A percentile compares a stretch with the other conserved stretches of the same genome.
These are phyloP conservation scores for Cyanoderma ruficeps DNA, from an alignment of 2,113 vertebrate genomes.

Conservation along the genomic window DNA sequence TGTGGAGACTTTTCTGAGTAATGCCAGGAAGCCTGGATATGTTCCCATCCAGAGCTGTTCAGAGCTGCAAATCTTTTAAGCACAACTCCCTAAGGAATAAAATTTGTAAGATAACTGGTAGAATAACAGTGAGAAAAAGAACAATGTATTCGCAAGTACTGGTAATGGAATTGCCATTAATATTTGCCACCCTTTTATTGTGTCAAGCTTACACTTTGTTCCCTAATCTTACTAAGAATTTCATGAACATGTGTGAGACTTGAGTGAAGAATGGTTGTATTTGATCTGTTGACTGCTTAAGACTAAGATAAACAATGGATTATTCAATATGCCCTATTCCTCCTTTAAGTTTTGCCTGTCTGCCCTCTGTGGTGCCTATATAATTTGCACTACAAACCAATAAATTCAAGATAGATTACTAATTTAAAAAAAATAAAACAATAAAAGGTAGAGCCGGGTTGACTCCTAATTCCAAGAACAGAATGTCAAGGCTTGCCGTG, in stretches of 20 bases:
- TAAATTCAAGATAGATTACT: background rate
- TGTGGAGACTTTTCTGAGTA: background rate
- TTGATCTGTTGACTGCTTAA: background rate
- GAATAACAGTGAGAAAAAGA: constrained; percentile 3
- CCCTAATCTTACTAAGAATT: background rate
- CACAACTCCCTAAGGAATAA: background rate
- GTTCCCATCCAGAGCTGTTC: background rate
- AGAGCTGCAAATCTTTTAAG: background rate
- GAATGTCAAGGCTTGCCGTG: background rate
- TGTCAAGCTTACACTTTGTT: background rate
- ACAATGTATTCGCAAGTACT: background rate
- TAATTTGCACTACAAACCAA: background rate
- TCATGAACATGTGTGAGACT: background rate
- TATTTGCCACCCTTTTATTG: background rate
- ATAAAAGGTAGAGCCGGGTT: background rate
- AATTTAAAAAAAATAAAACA: background rate
- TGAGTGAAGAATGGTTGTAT: background rate
- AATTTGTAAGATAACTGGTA: constrained; percentile 1
- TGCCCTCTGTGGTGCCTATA: background rate
- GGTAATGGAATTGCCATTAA: background rate
- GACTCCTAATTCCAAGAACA: background rate
- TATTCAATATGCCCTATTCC: background rate
- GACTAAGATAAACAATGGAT: background rate
- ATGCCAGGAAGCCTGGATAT: background rate
- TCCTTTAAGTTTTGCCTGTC: background rate